Evolutionary conservation across 1,140 invertebrate genomes (phyloP), one percentile per base, ranked within the genome.

Genomic region (Parasteatoda tepidariorum): DNA sequence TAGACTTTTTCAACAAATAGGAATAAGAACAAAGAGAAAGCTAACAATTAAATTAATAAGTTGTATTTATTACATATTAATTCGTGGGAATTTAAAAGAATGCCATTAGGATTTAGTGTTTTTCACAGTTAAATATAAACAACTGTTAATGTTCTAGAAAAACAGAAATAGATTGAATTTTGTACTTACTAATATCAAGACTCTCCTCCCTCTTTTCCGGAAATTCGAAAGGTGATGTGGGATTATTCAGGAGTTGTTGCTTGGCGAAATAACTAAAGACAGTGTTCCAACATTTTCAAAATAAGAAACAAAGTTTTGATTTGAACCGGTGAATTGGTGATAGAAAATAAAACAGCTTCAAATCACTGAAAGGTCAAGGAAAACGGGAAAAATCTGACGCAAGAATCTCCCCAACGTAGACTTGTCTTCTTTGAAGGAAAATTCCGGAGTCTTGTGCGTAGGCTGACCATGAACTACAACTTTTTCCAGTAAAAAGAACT

Each of bases 351-450:
- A 62, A 41, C 18, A 34, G 30, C 55, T 55, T 48, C 9, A 48
- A 48, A 48, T 18, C 9, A 18, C 34, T 24, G 9, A 78, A 68
- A 83, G 67, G 85, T 61, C 57, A 74, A 6, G 2, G 55, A 34
- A 61, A 38, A 26, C 30, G 70, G 73, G 75, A 26, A 54, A 54
- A 55, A 67, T n/a, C 15, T 48, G 33, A 30, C 59, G 71, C 86
- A 86, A 54, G 84, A 85, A 55, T 86, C 86, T 22, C 86, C 86
- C 86, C 86, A 86, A 55, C 86, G 84, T 15, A 86, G 83, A 38
- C 86, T 86, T 34, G 86, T 86, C 54, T 83, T 85, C 76, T 86
- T 86, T 28, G 86, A 86, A 57, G 86, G 86, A 64, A 86, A 86
- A 67, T 86, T 86, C 26, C 86, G 85, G n/a, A 85, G 76, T 33